Conservation (phyloP, 2,797 vertebrate genomes). For the Xyrichtys novacula region DNA sequence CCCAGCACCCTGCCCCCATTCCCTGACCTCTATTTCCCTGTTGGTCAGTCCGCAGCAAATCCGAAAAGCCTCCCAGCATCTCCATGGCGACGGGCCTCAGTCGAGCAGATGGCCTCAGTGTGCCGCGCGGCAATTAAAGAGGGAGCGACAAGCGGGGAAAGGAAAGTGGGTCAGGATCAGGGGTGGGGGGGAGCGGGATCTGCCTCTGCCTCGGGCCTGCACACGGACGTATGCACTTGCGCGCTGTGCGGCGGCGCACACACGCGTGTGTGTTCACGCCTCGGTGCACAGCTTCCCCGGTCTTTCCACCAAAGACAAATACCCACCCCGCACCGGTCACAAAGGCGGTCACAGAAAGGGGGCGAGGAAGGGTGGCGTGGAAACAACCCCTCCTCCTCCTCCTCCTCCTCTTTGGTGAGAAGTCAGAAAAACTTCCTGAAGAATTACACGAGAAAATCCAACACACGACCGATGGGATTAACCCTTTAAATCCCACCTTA, state of each 20-base stretch:
- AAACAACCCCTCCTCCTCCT: slow-evolving; percentile 27
- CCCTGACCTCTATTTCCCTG: slow-evolving; percentile 82
- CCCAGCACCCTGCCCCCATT: slow-evolving; percentile 68
- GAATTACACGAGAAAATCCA: slow-evolving; percentile 55
- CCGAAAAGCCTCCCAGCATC: slow-evolving; percentile 92
- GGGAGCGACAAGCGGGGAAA: slow-evolving; percentile 76
- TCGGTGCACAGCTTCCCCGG: slow-evolving; percentile 52
- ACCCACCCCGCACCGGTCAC: slow-evolving; percentile 50
- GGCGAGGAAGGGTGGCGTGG: slow-evolving; percentile 6
- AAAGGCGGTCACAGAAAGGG: slow-evolving; percentile 45
- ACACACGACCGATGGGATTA: slow-evolving; percentile 67
- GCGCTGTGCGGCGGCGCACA: slow-evolving; percentile 15
- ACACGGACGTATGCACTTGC: slow-evolving; percentile 41
- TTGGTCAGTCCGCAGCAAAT: slow-evolving; percentile 86
- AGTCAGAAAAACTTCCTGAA: slow-evolving; percentile 53
- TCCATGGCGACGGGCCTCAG: slow-evolving; percentile 89
- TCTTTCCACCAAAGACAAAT: slow-evolving; percentile 70
- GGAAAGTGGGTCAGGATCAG: slow-evolving; percentile 83
- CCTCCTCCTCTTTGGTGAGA: slow-evolving; percentile 12
- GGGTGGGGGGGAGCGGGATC: slow-evolving; percentile 60
- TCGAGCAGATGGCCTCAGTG: slow-evolving; percentile 94
- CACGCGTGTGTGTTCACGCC: slow-evolving; percentile 48
- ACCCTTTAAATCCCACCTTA: slow-evolving; percentile 60
- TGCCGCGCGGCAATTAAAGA: slow-evolving; percentile 89
- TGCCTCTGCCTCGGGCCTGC: slow-evolving; percentile 64